Conservation (phyloP, 2,888 invertebrate genomes). For the Hoplodrina blanda region DNA sequence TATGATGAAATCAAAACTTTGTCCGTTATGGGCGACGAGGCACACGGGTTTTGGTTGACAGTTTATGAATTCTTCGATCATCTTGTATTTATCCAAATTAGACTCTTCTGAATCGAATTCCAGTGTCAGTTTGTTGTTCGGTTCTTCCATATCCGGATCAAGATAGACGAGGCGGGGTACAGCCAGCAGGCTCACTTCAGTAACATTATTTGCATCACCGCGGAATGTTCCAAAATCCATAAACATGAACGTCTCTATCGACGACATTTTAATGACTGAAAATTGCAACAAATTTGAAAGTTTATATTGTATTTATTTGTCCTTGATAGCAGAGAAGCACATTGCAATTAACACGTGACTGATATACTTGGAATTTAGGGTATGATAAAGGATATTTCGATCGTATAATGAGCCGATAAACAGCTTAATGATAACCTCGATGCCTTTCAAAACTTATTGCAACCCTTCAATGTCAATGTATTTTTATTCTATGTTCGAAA, state of each 20-base stretch:
- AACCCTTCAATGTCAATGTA: too few relatives aligned
- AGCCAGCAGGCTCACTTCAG: background rate
- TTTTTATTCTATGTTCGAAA: too few relatives aligned
- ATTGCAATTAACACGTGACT: background rate
- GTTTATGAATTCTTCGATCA: background rate
- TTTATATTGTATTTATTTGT: too few relatives aligned
- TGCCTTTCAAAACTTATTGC: too few relatives aligned
- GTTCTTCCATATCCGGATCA: background rate
- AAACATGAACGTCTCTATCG: constrained; percentile 22
- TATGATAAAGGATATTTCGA: too few relatives aligned
- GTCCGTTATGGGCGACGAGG: constrained; percentile 13
- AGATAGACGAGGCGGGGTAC: constrained; percentile 3
- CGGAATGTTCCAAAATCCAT: background rate
- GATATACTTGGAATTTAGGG: too few relatives aligned
- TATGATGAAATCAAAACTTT: constrained; percentile 8
- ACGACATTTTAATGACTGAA: background rate
- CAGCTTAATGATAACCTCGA: too few relatives aligned
- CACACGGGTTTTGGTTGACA: background rate
- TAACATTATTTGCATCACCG: background rate
- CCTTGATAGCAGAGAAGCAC: too few relatives aligned
- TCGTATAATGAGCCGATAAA: too few relatives aligned
- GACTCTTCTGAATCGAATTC: accelerated
- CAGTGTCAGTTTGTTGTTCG: background rate
- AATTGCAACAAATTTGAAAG: background rate
- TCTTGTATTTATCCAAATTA: background rate